phyloP scores from a whole-genome alignment of 2,888 invertebrate genomes.

The Hoplodrina ambigua region DNA sequence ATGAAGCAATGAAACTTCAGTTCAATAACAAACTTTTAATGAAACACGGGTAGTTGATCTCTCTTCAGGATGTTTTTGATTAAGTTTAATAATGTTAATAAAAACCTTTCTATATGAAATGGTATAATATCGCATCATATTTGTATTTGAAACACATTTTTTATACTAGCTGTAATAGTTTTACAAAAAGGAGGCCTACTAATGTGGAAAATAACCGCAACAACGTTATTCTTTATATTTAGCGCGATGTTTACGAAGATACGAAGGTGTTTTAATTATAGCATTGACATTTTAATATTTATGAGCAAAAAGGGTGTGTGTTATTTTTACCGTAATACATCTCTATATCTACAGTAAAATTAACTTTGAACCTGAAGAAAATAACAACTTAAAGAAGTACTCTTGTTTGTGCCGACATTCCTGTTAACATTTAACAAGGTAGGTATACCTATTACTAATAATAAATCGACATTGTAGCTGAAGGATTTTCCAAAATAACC shows the following conservation, averaged over 20 bases:
- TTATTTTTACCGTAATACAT: constrained; percentile 36
- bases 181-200: not conserved
- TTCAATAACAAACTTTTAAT: constrained; percentile 87
- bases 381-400: not conserved
- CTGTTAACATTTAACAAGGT: not conserved
- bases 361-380: constrained; percentile 13
- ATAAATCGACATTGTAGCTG: not conserved
- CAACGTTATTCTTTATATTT: constrained; percentile 20
- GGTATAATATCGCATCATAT: constrained; percentile 6
- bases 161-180: not conserved
- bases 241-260: constrained; percentile 9
- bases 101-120: constrained; percentile 12
- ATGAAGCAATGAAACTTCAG: constrained; percentile 81
- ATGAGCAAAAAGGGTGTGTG: constrained; percentile 33
- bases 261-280: constrained; percentile 32
- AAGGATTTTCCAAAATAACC: not conserved
- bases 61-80: constrained; percentile 69
- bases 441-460: not conserved
- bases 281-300: constrained; percentile 55
- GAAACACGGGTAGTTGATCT: constrained; percentile 82
- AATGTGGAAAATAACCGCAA: constrained; percentile 13
- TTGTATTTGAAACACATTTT: not conserved
- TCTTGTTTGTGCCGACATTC: not conserved
- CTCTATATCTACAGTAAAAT: not conserved
- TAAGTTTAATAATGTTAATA: constrained; percentile 55